Evolutionary conservation across 2,888 invertebrate genomes (phyloP), one percentile per base, ranked within the genome.

Genomic region (Apamea epomidion): DNA sequence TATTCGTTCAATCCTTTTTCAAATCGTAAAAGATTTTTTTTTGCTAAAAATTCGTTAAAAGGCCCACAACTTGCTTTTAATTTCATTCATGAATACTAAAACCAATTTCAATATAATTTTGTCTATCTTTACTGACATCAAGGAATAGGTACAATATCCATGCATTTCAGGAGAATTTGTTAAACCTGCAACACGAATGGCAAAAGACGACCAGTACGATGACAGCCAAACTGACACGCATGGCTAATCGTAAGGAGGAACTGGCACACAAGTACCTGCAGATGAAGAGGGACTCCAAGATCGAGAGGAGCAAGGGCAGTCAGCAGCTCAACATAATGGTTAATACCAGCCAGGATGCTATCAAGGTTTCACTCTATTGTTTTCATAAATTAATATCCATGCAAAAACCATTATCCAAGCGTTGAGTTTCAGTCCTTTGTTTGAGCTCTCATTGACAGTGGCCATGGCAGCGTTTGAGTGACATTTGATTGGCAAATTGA

Each of bases 281-380:
- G 90, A 94, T 97, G 90, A 98, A 98, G 88, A 94, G 90, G 29
- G 95, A 97, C n/a, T 95, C 98, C 12, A 97, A 97, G 80, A 85
- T 92, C 0, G 97, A 97, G 77, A 95, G 97, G 81, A 94, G 93
- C 12, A 92, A 93, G 14, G 97, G 98, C 79, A 95, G 97, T 48
- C 93, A 97, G 37, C 97, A 97, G 84, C 93, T 98, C 54, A 97
- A 97, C 42, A 86, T 96, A 42, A 95, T 98, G 92, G 98, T 98
- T 18, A 97, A 98, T 70, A 94, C 96, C 62, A 98, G 98, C 88
- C 97, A 98, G 87, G 96, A 97, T 77, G 95, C 97, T 72, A 97
- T 97, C 65, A 95, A 97, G 94, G 97, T 97, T 81, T 29, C 7
- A 48, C 25, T 48, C 76, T 48, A 75, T 76, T 78, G 45, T 32